phyloP scores from a whole-genome alignment of 2,797 vertebrate species.

The Cossypha niveicapilla region DNA sequence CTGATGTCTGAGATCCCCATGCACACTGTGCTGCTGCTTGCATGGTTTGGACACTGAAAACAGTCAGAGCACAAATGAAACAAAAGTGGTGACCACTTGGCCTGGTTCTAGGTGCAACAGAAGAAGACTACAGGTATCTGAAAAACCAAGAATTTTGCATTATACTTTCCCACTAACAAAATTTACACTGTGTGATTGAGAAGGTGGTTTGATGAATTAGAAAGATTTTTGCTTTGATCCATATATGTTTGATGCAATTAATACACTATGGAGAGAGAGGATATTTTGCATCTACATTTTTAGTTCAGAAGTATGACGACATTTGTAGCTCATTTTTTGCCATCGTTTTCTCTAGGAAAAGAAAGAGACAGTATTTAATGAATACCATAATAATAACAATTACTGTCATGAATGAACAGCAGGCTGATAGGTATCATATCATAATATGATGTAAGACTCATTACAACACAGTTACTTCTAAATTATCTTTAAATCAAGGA shows the following conservation, averaged over 20 bases:
- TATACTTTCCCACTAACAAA: not conserved
- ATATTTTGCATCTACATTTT: not conserved
- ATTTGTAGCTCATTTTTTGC: not conserved
- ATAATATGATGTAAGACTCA: not conserved
- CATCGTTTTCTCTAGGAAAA: not conserved
- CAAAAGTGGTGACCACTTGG: rapidly evolving
- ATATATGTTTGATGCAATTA: not conserved
- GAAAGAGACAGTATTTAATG: not conserved
- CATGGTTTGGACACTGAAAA: not conserved
- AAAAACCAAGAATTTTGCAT: not conserved
- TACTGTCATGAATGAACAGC: not conserved
- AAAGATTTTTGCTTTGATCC: not conserved
- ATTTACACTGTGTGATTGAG: not conserved
- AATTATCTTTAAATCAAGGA: not conserved
- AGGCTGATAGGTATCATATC: not conserved
- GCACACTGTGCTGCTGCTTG: not conserved
- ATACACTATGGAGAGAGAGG: not conserved
- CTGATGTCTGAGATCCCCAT: not conserved
- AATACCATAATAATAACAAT: not conserved
- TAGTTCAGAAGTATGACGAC: not conserved
- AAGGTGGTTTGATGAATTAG: not conserved
- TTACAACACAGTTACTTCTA: not conserved
- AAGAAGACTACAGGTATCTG: not conserved
- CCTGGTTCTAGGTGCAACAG: not conserved
- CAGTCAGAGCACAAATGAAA: not conserved